Base-by-base conservation (phyloP, 2,113 vertebrate genomes). In the Tympanuchus pallidicinctus region DNA sequence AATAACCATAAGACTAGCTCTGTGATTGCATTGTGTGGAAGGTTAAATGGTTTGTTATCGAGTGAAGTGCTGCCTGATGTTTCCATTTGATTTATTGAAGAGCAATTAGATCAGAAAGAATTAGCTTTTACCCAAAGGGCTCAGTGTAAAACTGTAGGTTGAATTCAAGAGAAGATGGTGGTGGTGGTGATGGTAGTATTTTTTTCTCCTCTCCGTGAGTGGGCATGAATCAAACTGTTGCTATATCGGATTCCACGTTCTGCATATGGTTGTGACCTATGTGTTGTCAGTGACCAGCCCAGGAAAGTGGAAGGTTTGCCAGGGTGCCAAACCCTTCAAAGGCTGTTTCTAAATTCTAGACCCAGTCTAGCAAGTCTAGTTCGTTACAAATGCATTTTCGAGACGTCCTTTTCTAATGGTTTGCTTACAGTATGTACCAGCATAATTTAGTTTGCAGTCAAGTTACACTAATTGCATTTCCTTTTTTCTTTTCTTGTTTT, bases 131-230 rank as follows among this genome's bases (percentile, higher is more conserved):
- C 14, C 2, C 1, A 52, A 82, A 66, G 27, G 21, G 40, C 1
- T 0, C 19, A 40, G 8, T 25, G 22, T 22, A 54, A 63, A 34
- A 20, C n/a, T 24, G 40, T 48, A 34, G 50, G 28, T 28, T 67
- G n/a, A 42, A 48, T 88, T 59, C 36, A 56, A 50, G 91, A 34
- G 66, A 81, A 50, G 0, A 0, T 54, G 28, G 52, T 28, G 10
- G 11, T 21, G 36, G 6, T 24, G 82, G 65, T 10, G 6, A 12
- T 66, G 40, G 27, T 20, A 43, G 40, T 16, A 11, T 0, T 38
- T 76, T 45, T 11, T 3, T 10, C 21, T 5, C 4, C 0, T 0
- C 42, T 7, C 34, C 4, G 1, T 72, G 75, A 43, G 18, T 13
- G 15, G 24, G 14, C 12, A 8, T 22, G 9, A 75, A 25, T 86